These are phyloP conservation scores for Lottia scabra DNA, from an alignment of 2,888 invertebrate species.

Conservation along the genomic window DNA sequence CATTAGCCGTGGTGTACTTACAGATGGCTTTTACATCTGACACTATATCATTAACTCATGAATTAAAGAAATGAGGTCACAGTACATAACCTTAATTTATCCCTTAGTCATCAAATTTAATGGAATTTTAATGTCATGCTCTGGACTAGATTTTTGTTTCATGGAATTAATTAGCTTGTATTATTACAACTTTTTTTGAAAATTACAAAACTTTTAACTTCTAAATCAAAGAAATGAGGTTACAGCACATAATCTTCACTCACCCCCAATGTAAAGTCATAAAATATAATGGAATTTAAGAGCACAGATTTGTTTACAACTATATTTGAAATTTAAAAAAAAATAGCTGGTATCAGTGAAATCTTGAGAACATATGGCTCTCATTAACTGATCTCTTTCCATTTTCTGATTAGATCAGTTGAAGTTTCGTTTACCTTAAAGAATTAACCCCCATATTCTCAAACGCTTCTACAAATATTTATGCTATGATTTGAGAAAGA, in stretches of 20 bases:
- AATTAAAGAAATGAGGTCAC: background rate
- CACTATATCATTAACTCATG: too few species aligned
- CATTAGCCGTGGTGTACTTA: too few species aligned
- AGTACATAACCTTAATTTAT: background rate
- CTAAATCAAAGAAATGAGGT: background rate
- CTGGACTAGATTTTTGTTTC: too few species aligned
- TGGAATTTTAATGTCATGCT: too few species aligned
- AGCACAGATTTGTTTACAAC: background rate
- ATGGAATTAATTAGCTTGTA: too few species aligned
- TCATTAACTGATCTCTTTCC: background rate
- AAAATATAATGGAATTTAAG: too few species aligned
- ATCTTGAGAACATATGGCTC: background rate
- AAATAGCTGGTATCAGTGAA: background rate
- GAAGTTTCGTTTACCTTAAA: background rate
- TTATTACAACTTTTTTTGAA: too few species aligned
- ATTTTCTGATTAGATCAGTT: slow-evolving; percentile 1
- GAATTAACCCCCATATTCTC: background rate
- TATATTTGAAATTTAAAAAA: background rate
- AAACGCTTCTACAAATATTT: background rate
- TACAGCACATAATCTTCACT: background rate
- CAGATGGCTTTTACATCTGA: too few species aligned
- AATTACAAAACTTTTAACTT: too few species aligned
- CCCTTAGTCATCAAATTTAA: too few species aligned
- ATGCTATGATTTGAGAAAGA: background rate
- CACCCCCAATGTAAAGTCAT: background rate